Conservation (phyloP, 64 coral and sea anemone genomes). For the Montipora foliosa region DNA sequence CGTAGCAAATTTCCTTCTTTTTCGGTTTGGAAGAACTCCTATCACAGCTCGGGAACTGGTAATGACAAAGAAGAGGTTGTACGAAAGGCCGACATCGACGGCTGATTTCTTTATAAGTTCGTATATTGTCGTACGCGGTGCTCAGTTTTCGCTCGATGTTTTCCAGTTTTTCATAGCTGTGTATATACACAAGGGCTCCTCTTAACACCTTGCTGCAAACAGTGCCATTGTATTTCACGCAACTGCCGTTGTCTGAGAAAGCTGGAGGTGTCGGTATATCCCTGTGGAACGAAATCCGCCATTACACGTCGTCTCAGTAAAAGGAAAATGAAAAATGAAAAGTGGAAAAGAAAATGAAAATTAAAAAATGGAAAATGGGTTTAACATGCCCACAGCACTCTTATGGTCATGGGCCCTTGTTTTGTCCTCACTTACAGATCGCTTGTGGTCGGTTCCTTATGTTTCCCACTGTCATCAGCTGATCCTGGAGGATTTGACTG, state of each 20-base stretch:
- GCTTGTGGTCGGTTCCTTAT: background rate
- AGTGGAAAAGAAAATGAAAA: no score
- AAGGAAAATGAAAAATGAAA: no score
- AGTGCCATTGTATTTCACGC: conserved; percentile 76
- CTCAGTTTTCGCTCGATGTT: conserved; percentile 85
- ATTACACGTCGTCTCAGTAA: no score
- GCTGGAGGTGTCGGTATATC: conserved; percentile 40
- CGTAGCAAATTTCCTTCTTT: conserved; percentile 67
- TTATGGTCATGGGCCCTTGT: background rate
- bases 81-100: conserved; percentile 70
- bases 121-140: conserved; percentile 58
- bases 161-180: conserved; percentile 53
- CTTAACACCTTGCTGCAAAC: conserved; percentile 64
- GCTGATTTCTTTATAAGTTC: conserved; percentile 44
- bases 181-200: conserved; percentile 37
- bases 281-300: conserved; percentile 14
- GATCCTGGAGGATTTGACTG: conserved; percentile 13
- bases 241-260: conserved; percentile 54
- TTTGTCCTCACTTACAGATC: background rate
- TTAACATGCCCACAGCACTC: background rate
- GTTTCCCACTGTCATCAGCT: background rate
- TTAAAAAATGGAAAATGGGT: no score
- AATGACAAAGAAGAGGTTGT: conserved; percentile 81
- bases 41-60: conserved; percentile 81
- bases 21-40: background rate